Percentiles rank a stretch among this genome's conserved stretches.
phyloP scores from a whole-genome alignment of 2,888 invertebrate genomes.

The Drosophila monieri region DNA sequence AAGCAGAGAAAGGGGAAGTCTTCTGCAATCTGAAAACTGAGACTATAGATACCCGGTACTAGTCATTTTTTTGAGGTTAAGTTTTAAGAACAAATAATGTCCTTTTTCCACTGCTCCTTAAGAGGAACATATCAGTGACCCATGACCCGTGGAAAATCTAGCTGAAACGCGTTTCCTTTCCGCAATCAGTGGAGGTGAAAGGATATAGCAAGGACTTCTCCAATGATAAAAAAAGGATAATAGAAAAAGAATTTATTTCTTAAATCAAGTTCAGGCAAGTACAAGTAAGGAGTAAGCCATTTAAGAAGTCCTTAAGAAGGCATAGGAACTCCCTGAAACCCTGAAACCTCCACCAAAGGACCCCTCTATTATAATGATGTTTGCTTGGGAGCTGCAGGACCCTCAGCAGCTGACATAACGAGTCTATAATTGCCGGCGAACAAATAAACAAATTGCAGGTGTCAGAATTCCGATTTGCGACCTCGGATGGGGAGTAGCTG shows the following conservation, averaged over 20 bases:
- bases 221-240: no score
- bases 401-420: conserved; percentile 59
- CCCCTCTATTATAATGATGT: conserved; percentile 42
- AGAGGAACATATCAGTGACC: background rate
- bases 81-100: background rate
- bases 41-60: background rate
- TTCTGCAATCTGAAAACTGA: no score
- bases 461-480: conserved; percentile 44
- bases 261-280: no score
- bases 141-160: background rate
- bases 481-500: background rate
- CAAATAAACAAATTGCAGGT: conserved; percentile 74
- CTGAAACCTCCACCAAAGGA: background rate
- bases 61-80: background rate
- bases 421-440: conserved; percentile 62
- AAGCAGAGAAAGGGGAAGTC: no score
- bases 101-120: background rate
- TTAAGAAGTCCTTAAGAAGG: background rate
- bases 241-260: no score
- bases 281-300: no score
- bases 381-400: conserved; percentile 45
- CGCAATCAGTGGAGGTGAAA: background rate
- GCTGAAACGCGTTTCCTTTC: background rate
- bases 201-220: no score
- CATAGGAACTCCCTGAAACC: background rate